Percentiles rank a stretch among this genome's conserved stretches.
Evolutionary conservation across 92 coral and sea anemone species (phyloP).

Genomic region (Epizoanthus illoricatus): DNA sequence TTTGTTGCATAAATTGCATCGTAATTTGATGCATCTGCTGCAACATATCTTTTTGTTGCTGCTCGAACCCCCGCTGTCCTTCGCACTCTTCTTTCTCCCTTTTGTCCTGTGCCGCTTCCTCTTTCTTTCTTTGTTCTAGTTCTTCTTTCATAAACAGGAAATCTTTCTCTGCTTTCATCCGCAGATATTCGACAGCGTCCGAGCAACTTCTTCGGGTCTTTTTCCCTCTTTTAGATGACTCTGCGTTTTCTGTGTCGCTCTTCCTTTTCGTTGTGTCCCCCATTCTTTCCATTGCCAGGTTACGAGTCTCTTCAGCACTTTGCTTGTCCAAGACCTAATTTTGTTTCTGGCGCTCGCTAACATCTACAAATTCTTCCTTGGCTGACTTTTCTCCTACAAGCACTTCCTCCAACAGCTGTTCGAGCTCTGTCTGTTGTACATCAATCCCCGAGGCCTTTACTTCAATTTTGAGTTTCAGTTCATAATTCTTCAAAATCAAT

Average conservation of each 20-base stretch:
- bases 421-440: slow-evolving; percentile 11
- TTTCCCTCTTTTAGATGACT: slow-evolving; percentile 6
- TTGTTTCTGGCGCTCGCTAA: slow-evolving; percentile 7
- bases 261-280: slow-evolving; percentile 31
- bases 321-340: slow-evolving; percentile 22
- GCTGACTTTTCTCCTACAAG: slow-evolving; percentile 21
- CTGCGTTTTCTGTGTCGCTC: not conserved
- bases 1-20: not conserved
- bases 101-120: slow-evolving; percentile 1
- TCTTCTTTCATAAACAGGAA: slow-evolving; percentile 34
- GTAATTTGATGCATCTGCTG: slow-evolving; percentile 8
- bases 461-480: slow-evolving; percentile 6
- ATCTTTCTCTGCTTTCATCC: slow-evolving; percentile 27
- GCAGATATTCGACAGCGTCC: slow-evolving; percentile 32
- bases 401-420: slow-evolving; percentile 25
- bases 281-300: slow-evolving; percentile 35
- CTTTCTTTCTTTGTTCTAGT: slow-evolving; percentile 24
- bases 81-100: not conserved
- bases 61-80: slow-evolving; percentile 21
- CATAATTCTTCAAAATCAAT: not conserved
- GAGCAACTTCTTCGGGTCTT: slow-evolving; percentile 27
- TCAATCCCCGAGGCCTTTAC: slow-evolving; percentile 31
- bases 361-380: not conserved
- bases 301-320: slow-evolving; percentile 21
- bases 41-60: slow-evolving; percentile 15